Base-by-base conservation (phyloP, 92 coral and sea anemone genomes). In the Parazoanthus darwini region DNA sequence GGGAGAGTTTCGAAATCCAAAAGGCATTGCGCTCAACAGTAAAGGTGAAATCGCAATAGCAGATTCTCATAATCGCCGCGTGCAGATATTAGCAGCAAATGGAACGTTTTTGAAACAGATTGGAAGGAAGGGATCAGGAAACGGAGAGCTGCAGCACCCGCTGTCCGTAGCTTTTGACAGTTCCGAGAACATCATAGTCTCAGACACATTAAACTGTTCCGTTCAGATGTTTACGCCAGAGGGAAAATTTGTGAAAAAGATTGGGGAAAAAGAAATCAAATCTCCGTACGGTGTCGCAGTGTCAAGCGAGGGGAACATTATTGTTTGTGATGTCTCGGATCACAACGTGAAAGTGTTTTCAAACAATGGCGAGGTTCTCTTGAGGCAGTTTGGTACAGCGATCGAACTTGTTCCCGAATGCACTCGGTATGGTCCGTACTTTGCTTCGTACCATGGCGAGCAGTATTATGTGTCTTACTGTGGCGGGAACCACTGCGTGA, bases 401-500 rank as follows among this genome's bases (percentile, higher is more conserved):
- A 84, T 84, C 63, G 87, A 84, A 25, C 13, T 71, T 16, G 78
- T 71, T 7, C 87, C 87, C 10, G 79, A 84, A 25, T 84, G 87
- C 26, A 46, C 67, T 48, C 78, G 87, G 44, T 71, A 84, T 46
- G 87, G 87, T 33, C 87, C 87, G 1, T 84, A 84, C 38, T 84
- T 84, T 25, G 87, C 87, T 3, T 79, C 48, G 16, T 84, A 84
- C 44, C 87, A 84, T 16, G 25, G 68, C 26, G 87, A 84, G 66
- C 78, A 84, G 44, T 84, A 84, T 84, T 71, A 71, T 13, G 87
- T 71, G 68, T 84, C 87, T 42, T 84, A 70, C 48, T 84, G 87
- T 25, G 87, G 87, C 26, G 87, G 87, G 13, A 84, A 71, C 18
- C 87, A 84, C 46, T 84, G 87, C 23, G 87, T 84, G 87, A 84